Evolutionary conservation across 1,140 invertebrate genomes (phyloP).

Genomic region (Leucophenga varia): DNA sequence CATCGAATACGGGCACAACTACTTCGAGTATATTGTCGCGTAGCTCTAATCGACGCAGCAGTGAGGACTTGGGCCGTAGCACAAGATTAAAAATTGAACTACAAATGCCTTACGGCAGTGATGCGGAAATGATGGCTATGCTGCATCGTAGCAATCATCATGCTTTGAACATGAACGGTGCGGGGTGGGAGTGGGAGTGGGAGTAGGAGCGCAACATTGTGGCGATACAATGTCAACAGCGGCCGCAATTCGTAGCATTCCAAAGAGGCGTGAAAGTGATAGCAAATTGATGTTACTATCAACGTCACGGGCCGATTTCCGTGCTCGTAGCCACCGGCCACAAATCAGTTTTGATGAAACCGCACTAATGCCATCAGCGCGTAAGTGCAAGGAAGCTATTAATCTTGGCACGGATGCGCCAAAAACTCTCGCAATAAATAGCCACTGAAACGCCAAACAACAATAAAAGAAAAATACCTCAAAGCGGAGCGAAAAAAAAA

Average conservation of each 20-base stretch:
- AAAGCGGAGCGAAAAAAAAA: too few species aligned
- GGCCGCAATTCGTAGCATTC: not conserved
- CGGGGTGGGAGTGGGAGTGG: not conserved
- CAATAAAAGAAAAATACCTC: too few species aligned
- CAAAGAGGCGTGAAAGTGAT: slow-evolving; percentile 20
- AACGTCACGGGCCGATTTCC: not conserved
- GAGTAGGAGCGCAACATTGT: too few species aligned
- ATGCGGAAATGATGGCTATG: slow-evolving; percentile 48
- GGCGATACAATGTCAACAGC: slow-evolving; percentile 3
- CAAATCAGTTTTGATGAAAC: slow-evolving; percentile 50
- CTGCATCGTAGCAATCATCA: slow-evolving; percentile 22
- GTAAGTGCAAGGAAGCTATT: slow-evolving; percentile 7
- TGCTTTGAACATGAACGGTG: not conserved
- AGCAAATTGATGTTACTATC: slow-evolving; percentile 16
- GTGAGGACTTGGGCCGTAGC: slow-evolving; percentile 36
- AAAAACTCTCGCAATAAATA: not conserved
- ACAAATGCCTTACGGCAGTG: slow-evolving; percentile 40
- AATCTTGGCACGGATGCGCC: slow-evolving; percentile 10
- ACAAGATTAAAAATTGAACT: slow-evolving; percentile 45
- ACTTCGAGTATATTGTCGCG: slow-evolving; percentile 45
- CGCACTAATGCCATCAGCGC: slow-evolving; percentile 6
- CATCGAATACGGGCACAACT: slow-evolving; percentile 24
- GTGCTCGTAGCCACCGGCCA: slow-evolving; percentile 22
- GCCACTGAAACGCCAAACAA: too few species aligned
- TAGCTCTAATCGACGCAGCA: slow-evolving; percentile 43